Evolutionary conservation across 2,888 invertebrate species (phyloP).

Genomic region (Ornithoptera alexandrae): DNA sequence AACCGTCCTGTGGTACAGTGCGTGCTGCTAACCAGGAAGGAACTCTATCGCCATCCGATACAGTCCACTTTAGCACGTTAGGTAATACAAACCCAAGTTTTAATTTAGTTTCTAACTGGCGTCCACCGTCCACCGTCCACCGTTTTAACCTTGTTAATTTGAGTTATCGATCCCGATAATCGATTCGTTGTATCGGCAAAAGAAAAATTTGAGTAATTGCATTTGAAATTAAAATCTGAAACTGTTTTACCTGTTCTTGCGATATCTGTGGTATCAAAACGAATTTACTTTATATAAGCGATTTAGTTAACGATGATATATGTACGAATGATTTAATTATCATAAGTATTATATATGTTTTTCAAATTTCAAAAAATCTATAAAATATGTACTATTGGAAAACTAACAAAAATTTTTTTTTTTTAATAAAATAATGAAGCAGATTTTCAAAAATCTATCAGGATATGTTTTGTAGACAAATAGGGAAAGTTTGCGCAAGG

Average conservation of each 20-base stretch:
- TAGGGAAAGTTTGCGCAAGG: conserved; percentile 19
- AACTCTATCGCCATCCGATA: not conserved
- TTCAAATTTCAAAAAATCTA: not conserved
- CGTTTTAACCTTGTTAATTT: conserved; percentile 33
- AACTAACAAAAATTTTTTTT: too few relatives aligned
- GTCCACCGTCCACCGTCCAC: conserved; percentile 25
- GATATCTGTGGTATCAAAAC: not conserved
- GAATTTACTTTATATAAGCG: not conserved
- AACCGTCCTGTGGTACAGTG: conserved; percentile 31
- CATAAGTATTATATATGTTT: not conserved
- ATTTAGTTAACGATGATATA: too few relatives aligned
- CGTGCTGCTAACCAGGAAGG: not conserved
- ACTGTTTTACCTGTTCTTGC: not conserved
- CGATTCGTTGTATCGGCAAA: conserved; percentile 9
- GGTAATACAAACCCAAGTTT: conserved; percentile 35
- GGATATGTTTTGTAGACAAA: conserved; percentile 8
- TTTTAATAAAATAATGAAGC: not conserved
- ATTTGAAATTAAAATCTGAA: conserved; percentile 3
- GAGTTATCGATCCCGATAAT: conserved; percentile 18
- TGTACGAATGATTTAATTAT: too few relatives aligned
- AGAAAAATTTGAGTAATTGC: conserved; percentile 4
- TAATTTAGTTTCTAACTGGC: conserved; percentile 37
- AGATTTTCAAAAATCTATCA: not conserved
- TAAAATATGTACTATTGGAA: not conserved
- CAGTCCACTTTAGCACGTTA: not conserved